Conservation (phyloP, 1,140 invertebrate genomes). For the Lasioglossum baleicum region DNA sequence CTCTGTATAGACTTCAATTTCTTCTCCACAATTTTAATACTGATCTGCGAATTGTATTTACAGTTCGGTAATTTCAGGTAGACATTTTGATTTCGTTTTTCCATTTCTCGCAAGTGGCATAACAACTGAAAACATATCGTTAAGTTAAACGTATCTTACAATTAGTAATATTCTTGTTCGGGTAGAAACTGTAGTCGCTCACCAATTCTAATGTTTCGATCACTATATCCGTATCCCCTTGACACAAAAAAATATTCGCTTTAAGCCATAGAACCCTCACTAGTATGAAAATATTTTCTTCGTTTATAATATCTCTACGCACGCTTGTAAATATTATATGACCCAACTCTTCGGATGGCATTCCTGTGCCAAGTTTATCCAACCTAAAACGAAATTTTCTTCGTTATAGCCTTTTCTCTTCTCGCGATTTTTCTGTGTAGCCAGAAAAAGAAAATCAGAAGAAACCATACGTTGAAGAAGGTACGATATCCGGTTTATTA, state of each 20-base stretch:
- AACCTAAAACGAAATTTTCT: conserved; percentile 49
- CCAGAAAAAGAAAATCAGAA: conserved; percentile 6
- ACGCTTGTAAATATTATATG: conserved; percentile 77
- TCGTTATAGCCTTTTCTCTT: neutral
- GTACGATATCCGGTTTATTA: conserved; percentile 78
- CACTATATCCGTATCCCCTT: conserved; percentile 78
- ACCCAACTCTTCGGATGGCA: conserved; percentile 76
- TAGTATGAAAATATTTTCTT: conserved; percentile 75
- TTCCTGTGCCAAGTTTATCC: conserved; percentile 70
- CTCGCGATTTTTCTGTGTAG: neutral
- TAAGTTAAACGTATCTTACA: neutral
- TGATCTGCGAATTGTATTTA: conserved; percentile 78
- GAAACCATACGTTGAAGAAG: conserved; percentile 60
- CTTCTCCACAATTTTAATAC: conserved; percentile 73
- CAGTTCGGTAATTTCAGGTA: conserved; percentile 79
- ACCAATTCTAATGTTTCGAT: conserved; percentile 78
- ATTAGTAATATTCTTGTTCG: neutral
- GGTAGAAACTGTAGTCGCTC: conserved; percentile 26
- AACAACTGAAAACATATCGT: conserved; percentile 69
- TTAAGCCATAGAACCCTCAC: conserved; percentile 81
- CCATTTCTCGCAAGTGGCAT: conserved; percentile 70
- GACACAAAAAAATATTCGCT: conserved; percentile 79
- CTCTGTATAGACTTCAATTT: conserved; percentile 80
- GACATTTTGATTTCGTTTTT: conserved; percentile 65
- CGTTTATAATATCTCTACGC: conserved; percentile 72